These are phyloP conservation scores for Eurypyga helias DNA, from an alignment of 2,113 vertebrate species.

Conservation along the genomic window DNA sequence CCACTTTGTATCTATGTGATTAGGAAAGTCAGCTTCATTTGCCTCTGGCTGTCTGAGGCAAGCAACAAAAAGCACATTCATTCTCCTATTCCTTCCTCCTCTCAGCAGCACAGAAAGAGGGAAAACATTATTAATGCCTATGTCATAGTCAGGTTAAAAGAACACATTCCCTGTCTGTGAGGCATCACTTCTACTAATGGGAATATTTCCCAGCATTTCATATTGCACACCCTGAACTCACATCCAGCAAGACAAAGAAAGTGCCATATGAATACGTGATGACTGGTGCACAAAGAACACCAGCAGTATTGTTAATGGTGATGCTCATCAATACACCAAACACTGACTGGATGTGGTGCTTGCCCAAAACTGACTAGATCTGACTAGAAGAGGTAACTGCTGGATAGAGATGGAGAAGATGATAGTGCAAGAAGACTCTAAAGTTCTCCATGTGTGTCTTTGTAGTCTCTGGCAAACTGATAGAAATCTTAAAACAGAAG, in stretches of 20 bases:
- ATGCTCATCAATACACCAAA: not conserved
- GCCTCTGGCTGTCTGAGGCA: constrained; percentile 31
- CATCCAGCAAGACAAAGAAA: not conserved
- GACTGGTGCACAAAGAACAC: not conserved
- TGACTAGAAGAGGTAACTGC: not conserved
- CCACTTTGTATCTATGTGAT: constrained; percentile 56
- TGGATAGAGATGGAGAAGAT: not conserved
- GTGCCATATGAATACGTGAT: not conserved
- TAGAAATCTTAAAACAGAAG: not conserved
- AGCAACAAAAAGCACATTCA: constrained; percentile 18
- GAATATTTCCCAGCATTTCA: not conserved
- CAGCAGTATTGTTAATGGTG: not conserved
- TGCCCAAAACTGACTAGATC: not conserved
- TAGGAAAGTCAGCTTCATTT: constrained; percentile 53
- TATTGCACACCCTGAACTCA: not conserved
- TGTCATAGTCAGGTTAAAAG: not conserved
- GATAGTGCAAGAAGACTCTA: not conserved
- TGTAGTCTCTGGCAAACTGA: not conserved
- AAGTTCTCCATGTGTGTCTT: not conserved
- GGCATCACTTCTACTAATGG: not conserved
- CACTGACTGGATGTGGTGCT: not conserved
- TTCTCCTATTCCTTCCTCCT: not conserved
- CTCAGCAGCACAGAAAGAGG: not conserved
- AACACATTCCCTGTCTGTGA: not conserved
- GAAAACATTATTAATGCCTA: not conserved